Percentiles rank a stretch among this genome's conserved stretches.
These are phyloP conservation scores for Gnatocerus cornutus DNA, from an alignment of 2,888 invertebrate species.

Conservation along the genomic window DNA sequence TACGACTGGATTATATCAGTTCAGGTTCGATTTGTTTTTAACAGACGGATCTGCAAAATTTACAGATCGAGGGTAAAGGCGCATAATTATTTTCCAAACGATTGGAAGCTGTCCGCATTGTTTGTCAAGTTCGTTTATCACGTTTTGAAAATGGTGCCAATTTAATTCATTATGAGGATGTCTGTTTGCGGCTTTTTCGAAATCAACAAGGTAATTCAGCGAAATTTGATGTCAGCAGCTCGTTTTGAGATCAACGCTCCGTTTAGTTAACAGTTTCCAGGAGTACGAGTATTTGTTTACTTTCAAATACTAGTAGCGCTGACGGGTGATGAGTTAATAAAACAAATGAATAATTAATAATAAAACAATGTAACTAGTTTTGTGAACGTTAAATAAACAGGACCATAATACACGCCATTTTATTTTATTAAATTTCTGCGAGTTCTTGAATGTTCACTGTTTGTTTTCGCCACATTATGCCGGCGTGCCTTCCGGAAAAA, in stretches of 20 bases:
- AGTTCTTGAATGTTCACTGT: neutral
- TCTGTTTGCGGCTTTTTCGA: neutral
- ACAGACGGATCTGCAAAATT: slow-evolving; percentile 7
- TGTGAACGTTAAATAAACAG: slow-evolving; percentile 7
- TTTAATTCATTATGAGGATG: slow-evolving; percentile 19
- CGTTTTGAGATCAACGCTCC: slow-evolving; percentile 4
- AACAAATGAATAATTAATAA: slow-evolving; percentile 33
- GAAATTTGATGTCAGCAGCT: slow-evolving; percentile 4
- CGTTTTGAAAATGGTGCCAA: slow-evolving; percentile 10
- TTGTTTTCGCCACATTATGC: slow-evolving; percentile 6
- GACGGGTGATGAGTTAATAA: slow-evolving; percentile 28
- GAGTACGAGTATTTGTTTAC: slow-evolving; percentile 34
- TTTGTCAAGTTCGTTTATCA: slow-evolving; percentile 20
- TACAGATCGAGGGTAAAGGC: slow-evolving; percentile 13
- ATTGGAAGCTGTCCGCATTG: slow-evolving; percentile 15
- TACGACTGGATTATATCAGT: slow-evolving; percentile 22
- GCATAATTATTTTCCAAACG: neutral
- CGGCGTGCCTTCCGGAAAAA: slow-evolving; percentile 3
- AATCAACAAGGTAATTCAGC: neutral
- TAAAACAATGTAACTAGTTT: neutral
- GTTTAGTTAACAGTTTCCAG: slow-evolving; percentile 8
- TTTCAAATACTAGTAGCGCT: slow-evolving; percentile 27
- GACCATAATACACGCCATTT: neutral
- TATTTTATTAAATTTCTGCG: neutral
- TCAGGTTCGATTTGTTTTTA: slow-evolving; percentile 29